Evolutionary conservation across 2,113 vertebrate species (phyloP).

Genomic region (Acinonyx jubatus): DNA sequence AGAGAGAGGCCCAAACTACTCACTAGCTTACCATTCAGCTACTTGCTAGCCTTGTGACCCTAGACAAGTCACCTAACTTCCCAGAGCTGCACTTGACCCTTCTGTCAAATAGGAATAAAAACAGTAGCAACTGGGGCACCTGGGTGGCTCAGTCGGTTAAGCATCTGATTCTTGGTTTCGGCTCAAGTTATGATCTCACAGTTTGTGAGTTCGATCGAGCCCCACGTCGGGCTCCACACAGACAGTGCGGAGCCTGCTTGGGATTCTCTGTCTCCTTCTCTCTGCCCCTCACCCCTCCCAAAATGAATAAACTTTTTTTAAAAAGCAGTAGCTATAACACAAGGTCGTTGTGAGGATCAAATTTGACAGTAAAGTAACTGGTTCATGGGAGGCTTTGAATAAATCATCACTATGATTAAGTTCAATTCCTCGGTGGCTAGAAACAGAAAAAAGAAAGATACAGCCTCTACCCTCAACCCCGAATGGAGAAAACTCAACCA

Average conservation of each 20-base stretch:
- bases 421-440: not conserved
- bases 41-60: not conserved
- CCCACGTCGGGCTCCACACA: no score
- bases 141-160: no score
- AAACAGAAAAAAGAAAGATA: slow-evolving; percentile 25
- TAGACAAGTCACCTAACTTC: not conserved
- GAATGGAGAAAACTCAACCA: not conserved
- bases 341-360: not conserved
- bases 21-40: slow-evolving; percentile 12
- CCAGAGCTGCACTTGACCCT: not conserved
- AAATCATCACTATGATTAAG: slow-evolving; percentile 9
- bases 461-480: not conserved
- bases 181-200: no score
- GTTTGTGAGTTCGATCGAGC: no score
- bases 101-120: slow-evolving; percentile 20
- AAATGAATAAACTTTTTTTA: no score
- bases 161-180: no score
- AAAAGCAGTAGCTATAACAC: not conserved
- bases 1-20: not conserved
- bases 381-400: not conserved
- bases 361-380: not conserved
- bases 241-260: no score
- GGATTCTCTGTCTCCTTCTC: no score
- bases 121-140: not conserved
- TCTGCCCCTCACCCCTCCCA: no score